A percentile compares a stretch with the other conserved stretches of the same genome.
These are phyloP conservation scores for Pempheris klunzingeri DNA, from an alignment of 2,797 vertebrate genomes.

Conservation along the genomic window DNA sequence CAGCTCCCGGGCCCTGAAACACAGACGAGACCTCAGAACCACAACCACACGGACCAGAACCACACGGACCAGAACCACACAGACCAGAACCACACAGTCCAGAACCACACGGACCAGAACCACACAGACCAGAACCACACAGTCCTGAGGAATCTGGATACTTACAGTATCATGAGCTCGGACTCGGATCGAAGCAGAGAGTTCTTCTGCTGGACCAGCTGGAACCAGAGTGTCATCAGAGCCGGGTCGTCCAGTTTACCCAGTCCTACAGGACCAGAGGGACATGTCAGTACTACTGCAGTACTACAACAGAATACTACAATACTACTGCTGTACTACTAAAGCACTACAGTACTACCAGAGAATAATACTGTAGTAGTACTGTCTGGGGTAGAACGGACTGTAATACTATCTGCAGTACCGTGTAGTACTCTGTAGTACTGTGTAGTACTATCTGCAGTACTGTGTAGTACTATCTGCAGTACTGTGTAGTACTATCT, in stretches of 20 bases:
- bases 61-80: not conserved
- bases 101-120: not conserved
- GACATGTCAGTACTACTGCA: not conserved
- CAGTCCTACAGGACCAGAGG: slow-evolving; percentile 88
- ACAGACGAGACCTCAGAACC: no score
- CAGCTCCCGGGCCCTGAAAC: slow-evolving; percentile 92
- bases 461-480: no score
- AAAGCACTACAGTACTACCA: no score
- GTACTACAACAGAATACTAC: not conserved
- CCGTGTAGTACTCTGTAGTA: no score
- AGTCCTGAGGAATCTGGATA: slow-evolving; percentile 46
- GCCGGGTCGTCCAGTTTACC: slow-evolving; percentile 92
- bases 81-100: not conserved
- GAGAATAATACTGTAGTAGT: no score
- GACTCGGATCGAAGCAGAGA: slow-evolving; percentile 94
- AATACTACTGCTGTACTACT: no score
- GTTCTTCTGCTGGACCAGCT: slow-evolving; percentile 96
- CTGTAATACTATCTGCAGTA: no score
- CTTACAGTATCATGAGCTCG: slow-evolving; percentile 97
- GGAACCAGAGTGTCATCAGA: slow-evolving; percentile 98
- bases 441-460: no score
- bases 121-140: not conserved
- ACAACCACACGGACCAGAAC: no score
- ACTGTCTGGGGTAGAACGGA: no score
- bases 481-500: not conserved